phyloP scores from a whole-genome alignment of 2,888 invertebrate species.

The Dasypolia templi region DNA sequence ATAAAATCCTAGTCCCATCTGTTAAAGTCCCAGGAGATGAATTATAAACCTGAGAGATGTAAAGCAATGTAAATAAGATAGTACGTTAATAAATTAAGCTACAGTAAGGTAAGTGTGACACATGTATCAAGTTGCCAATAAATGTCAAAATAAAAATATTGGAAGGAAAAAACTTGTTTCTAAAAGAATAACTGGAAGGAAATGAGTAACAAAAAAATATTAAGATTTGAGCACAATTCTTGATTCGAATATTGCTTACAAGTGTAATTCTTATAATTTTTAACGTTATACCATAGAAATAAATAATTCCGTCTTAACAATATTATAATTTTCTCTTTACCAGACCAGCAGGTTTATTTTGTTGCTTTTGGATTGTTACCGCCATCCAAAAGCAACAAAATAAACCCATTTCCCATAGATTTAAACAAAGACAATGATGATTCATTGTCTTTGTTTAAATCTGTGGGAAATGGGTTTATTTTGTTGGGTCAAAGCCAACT shows the following conservation, averaged over 20 bases:
- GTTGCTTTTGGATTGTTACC: no score
- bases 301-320: neutral
- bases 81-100: neutral
- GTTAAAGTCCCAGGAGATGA: neutral
- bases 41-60: neutral
- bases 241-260: neutral
- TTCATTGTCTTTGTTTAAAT: conserved; percentile 33
- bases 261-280: neutral
- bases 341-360: no score
- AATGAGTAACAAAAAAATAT: neutral
- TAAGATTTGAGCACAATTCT: neutral
- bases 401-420: conserved; percentile 18
- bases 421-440: conserved; percentile 33
- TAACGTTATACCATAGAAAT: neutral
- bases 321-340: conserved; percentile 1
- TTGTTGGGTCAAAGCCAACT: conserved; percentile 40
- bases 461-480: conserved; percentile 21
- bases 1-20: conserved; percentile 3
- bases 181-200: neutral
- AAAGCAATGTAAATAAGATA: neutral
- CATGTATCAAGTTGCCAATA: neutral
- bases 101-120: neutral
- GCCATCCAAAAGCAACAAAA: conserved; percentile 28
- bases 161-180: neutral
- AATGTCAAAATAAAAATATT: neutral